Evolutionary conservation across 1,140 invertebrate genomes (phyloP).

Genomic region (Oedothorax gibbosus): DNA sequence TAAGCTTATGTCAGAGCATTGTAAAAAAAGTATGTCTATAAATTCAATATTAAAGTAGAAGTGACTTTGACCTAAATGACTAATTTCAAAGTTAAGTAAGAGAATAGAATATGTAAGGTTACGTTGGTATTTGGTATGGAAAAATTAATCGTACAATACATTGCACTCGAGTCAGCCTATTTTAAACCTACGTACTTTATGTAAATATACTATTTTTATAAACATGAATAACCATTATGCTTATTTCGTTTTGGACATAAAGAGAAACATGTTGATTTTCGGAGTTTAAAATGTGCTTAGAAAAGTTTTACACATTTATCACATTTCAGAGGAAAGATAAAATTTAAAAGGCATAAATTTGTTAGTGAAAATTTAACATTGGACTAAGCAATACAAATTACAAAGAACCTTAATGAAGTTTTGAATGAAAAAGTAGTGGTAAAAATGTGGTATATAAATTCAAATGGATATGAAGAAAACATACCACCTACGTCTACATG

Average conservation of each 20-base stretch:
- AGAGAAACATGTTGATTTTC: slow-evolving; percentile 8
- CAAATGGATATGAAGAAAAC: slow-evolving; percentile 29
- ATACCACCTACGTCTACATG: slow-evolving; percentile 38
- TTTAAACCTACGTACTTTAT: slow-evolving; percentile 2
- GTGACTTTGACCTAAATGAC: too few species aligned
- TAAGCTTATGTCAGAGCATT: too few species aligned
- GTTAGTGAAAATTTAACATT: slow-evolving; percentile 42
- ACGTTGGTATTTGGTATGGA: too few species aligned
- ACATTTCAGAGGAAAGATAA: slow-evolving; percentile 33
- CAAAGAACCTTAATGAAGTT: slow-evolving; percentile 27
- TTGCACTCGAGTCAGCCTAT: background rate
- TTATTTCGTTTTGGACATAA: background rate
- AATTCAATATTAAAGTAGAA: too few species aligned
- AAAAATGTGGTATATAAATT: slow-evolving; percentile 51
- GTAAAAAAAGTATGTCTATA: too few species aligned
- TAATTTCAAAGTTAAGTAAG: too few species aligned
- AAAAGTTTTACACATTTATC: slow-evolving; percentile 42
- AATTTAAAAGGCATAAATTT: slow-evolving; percentile 46
- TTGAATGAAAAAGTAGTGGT: slow-evolving; percentile 39
- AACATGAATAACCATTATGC: slow-evolving; percentile 1
- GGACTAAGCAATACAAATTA: slow-evolving; percentile 38
- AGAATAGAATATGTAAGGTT: too few species aligned
- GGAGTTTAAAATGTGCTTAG: slow-evolving; percentile 13
- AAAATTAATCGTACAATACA: too few species aligned
- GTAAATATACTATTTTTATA: slow-evolving; percentile 8